Base-by-base conservation (phyloP, 1,140 invertebrate species). In the Apis dorsata region DNA sequence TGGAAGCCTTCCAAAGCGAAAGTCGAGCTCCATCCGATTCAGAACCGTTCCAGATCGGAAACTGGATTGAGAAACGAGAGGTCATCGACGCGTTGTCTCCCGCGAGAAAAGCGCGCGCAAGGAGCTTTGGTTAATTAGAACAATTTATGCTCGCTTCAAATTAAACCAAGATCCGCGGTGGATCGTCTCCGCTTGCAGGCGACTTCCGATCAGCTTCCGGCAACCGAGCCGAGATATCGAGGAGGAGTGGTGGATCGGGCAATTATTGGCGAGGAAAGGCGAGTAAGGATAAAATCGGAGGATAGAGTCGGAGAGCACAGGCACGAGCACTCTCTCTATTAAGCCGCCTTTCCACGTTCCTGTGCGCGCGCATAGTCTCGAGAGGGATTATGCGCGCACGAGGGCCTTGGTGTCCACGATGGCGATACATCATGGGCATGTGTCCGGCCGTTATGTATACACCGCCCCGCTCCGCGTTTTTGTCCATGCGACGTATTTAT, bases 401-500 rank as follows among this genome's bases (percentile, higher is more conserved):
- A 15, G 59, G 75, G 79, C 77, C 57, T 5, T 7, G 62, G 2
- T 59, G 74, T 73, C 69, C 81, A 80, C 84, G 68, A 60, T 63
- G 44, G 59, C 74, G 80, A 89, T 89, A 81, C 85, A 88, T 88
- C 86, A 84, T 79, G 68, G 72, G 28, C 78, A 5, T 44, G 69
- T 83, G 80, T 77, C 72, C 77, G 69, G 79, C 51, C 66, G 74
- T 86, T 85, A 72, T 71, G 69, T 74, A 81, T 59, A 77, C 53
- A 44, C 34, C 81, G 78, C 66, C 81, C 86, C 76, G 75, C 74
- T 62, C 63, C 60, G 49, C 44, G 85, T 86, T 89, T 89, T 88
- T 86, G 82, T 86, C 71, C 79, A 60, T 49, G n/a, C 79, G 78
- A 86, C 85, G 70, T 88, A 84, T 89, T 86, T 89, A 87, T 89